These are phyloP conservation scores for Coboldia fuscipes DNA, from an alignment of 1,140 invertebrate species.

Conservation along the genomic window DNA sequence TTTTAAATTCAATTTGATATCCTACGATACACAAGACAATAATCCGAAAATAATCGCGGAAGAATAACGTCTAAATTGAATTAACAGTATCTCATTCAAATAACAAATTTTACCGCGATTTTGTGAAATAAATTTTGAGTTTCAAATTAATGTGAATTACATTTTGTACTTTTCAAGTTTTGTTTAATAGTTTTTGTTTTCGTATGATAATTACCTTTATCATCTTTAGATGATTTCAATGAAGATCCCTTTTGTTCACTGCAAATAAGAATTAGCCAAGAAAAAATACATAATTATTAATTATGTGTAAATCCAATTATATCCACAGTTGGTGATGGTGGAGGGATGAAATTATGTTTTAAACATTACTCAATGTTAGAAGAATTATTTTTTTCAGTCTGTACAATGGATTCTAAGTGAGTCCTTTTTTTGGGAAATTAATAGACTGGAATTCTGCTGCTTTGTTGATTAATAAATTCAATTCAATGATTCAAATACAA, in stretches of 20 bases:
- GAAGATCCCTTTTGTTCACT: constrained; percentile 8
- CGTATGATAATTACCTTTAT: constrained; percentile 16
- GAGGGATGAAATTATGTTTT: not conserved
- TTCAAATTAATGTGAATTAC: not conserved
- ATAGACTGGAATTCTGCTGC: too few relatives aligned
- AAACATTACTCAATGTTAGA: not conserved
- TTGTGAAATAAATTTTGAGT: not conserved
- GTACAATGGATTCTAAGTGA: too few relatives aligned
- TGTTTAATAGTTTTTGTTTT: constrained; percentile 1
- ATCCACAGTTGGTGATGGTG: not conserved
- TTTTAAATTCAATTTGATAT: too few relatives aligned
- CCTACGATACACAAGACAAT: too few relatives aligned
- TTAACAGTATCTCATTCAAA: not conserved
- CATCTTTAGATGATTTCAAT: constrained; percentile 15
- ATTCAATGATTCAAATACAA: not conserved
- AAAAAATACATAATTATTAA: too few relatives aligned
- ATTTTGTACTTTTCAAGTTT: not conserved
- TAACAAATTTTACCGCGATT: not conserved
- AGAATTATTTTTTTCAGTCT: too few relatives aligned
- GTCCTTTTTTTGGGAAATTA: too few relatives aligned
- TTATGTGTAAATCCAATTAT: too few relatives aligned
- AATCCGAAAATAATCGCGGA: too few relatives aligned
- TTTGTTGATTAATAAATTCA: not conserved
- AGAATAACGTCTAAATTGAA: not conserved
- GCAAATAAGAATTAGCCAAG: constrained; percentile 2